Evolutionary conservation across 1,140 invertebrate genomes (phyloP).

Genomic region (Tenebrio molitor): DNA sequence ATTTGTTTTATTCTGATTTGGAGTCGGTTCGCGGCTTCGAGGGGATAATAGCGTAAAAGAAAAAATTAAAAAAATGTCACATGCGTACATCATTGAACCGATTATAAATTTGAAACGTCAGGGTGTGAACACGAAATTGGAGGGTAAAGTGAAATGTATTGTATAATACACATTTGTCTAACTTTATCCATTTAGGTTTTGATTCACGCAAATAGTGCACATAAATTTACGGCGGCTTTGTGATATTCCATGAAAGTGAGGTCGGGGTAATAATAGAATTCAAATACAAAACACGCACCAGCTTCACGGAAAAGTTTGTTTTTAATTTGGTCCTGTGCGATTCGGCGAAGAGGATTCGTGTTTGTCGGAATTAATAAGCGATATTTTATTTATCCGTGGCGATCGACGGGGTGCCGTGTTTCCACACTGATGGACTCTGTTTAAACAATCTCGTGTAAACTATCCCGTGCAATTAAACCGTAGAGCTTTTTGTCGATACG

Average conservation of each 20-base stretch:
- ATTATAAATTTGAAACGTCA: constrained; percentile 42
- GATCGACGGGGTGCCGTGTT: background rate
- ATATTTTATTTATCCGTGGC: background rate
- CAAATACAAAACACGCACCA: constrained; percentile 24
- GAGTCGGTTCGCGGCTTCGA: too few species aligned
- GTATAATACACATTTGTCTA: constrained; percentile 49
- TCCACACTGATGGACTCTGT: constrained; percentile 2
- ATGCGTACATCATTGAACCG: constrained; percentile 48
- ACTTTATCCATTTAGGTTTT: constrained; percentile 48
- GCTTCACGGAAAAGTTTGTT: constrained; percentile 27
- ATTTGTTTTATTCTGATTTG: too few species aligned
- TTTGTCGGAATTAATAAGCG: constrained; percentile 5
- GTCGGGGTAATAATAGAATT: constrained; percentile 37
- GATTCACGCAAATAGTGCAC: constrained; percentile 49
- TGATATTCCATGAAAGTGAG: constrained; percentile 39
- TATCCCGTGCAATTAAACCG: constrained; percentile 41
- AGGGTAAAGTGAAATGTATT: constrained; percentile 51
- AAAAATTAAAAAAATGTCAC: constrained; percentile 40
- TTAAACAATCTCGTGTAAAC: constrained; percentile 19
- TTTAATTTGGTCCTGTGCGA: constrained; percentile 30
- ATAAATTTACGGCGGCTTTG: constrained; percentile 47
- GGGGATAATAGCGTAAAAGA: too few species aligned
- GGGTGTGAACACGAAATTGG: constrained; percentile 44
- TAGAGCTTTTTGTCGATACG: constrained; percentile 21
- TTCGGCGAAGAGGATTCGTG: constrained; percentile 7